A percentile compares a stretch with the other conserved stretches of the same genome.
These are phyloP conservation scores for Zaprionus nigranus DNA, from an alignment of 1,140 invertebrate genomes.

Conservation along the genomic window DNA sequence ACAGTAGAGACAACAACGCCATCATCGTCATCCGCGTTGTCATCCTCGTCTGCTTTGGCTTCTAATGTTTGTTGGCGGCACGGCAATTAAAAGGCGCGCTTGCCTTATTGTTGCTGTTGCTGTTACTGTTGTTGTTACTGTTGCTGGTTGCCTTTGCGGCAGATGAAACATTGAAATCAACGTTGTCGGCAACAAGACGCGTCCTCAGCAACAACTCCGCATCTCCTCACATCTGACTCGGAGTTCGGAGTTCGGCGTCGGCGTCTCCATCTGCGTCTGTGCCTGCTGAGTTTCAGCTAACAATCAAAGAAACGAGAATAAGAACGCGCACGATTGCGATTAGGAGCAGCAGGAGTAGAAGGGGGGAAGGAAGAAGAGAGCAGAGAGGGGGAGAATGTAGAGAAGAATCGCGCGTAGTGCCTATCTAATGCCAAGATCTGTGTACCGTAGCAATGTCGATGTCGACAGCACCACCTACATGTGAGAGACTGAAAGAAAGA, in stretches of 20 bases:
- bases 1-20: slow-evolving; percentile 34
- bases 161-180: slow-evolving; percentile 80
- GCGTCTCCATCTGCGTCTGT: slow-evolving; percentile 17
- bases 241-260: slow-evolving; percentile 11
- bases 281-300: slow-evolving; percentile 37
- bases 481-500: slow-evolving; percentile 38
- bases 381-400: slow-evolving; percentile 4
- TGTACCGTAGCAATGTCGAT: slow-evolving; percentile 75
- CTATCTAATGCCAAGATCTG: slow-evolving; percentile 74
- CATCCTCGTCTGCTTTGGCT: slow-evolving; percentile 28
- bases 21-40: slow-evolving; percentile 40
- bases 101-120: slow-evolving; percentile 50
- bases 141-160: slow-evolving; percentile 55
- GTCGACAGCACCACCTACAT: slow-evolving; percentile 79
- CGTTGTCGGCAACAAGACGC: slow-evolving; percentile 65
- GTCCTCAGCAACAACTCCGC: slow-evolving; percentile 32
- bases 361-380: neutral
- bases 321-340: slow-evolving; percentile 67
- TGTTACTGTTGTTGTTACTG: slow-evolving; percentile 30
- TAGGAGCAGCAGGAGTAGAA: slow-evolving; percentile 15
- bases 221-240: slow-evolving; percentile 10
- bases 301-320: slow-evolving; percentile 62
- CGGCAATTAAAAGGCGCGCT: slow-evolving; percentile 79
- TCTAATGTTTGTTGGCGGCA: slow-evolving; percentile 78
- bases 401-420: slow-evolving; percentile 26